Evolutionary conservation across 2,888 invertebrate genomes (phyloP), one percentile per base, ranked within the genome.

Genomic region (Sphecodes monilicornis): DNA sequence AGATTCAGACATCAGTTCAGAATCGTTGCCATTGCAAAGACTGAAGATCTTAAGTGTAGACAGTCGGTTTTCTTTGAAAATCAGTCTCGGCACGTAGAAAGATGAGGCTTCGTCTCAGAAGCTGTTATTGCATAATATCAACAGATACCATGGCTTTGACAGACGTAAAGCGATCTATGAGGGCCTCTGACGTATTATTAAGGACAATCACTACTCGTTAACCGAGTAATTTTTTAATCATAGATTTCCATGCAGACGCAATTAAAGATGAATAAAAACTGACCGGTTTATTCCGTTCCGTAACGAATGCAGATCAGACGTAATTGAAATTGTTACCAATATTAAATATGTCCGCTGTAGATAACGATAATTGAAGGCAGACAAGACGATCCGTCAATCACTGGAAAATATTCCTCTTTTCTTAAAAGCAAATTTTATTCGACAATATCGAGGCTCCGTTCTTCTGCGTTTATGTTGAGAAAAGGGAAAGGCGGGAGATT

Each of bases 201-300:
- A 66, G 66, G 66, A 66, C 36, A 66, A 66, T 66, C 32, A 36
- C 66, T n/a, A 36, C 66, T 66, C 22, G 66, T 66, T 66, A 66
- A 39, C 36, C 22, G 66, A 39, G 36, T 66, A 39, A 66, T n/a
- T 66, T 66, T 66, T 66, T 66, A 66, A 39, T 66, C 66, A n/a
- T 22, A 36, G 3, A 32, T 66, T 22, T 36, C 66, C 66, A 36
- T 66, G 32, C 22, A 22, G 66, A 8, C 36, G 36, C 66, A 66
- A 22, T 66, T 66, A 36, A 36, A 66, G 66, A 66, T 66, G 66
- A 66, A 66, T 66, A 66, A 66, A 66, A 66, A 66, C 22, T 66
- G 66, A 1, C 22, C 10, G 66, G 22, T n/a, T 32, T 32, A 32
- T 32, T 6, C 64, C 32, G 32, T 64, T 32, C 3, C 3, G 29